Evolutionary conservation across 2,797 vertebrate genomes (phyloP), one percentile per base, ranked within the genome.

Genomic region (Anguilla pacifica): DNA sequence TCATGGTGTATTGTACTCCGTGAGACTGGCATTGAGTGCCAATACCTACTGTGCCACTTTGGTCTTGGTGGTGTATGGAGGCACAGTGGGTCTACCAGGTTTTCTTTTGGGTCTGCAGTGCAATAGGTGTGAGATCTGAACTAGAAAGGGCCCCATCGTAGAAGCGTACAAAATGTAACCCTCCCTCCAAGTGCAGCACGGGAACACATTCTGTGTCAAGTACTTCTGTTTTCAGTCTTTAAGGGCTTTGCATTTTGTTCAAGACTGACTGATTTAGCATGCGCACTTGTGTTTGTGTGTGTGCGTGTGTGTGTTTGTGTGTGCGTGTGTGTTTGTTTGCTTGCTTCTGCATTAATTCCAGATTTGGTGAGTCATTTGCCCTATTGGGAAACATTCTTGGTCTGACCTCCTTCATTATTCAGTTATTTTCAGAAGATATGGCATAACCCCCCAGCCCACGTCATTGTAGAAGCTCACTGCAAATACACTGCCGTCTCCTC

Each of bases 321-420:
- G 39, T 2, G 39, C 39, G 39, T 39, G 25, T 70, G 67, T 28
- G 67, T 64, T 2, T 70, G 67, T 70, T 64, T 17, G 22, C 79
- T 46, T 17, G 19, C 35, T 82, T 82, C 39, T 49, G 31, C 79
- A 82, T 82, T 46, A 82, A 15, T 43, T 46, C 39, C 46, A 46
- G 19, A 82, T 43, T 15, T 82, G 79, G 49, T 82, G 79, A 55
- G 17, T 49, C 49, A 83, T 19, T 83, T 51, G 22, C 46, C 81
- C 49, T 83, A 3, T 51, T 83, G 81, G 81, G 77, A 49, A 82
- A 17, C 19, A 5, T 39, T 46, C 19, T 82, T 46, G 77, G 39
- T 82, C 46, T 39, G 77, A 39, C 11, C 77, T 19, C 77, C 77
- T 35, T 43, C 74, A 43, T 81, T 81, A 81, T 81, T 81, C 25